Conservation (phyloP, 2,113 vertebrate species). For the Hippocampus mohnikei region DNA sequence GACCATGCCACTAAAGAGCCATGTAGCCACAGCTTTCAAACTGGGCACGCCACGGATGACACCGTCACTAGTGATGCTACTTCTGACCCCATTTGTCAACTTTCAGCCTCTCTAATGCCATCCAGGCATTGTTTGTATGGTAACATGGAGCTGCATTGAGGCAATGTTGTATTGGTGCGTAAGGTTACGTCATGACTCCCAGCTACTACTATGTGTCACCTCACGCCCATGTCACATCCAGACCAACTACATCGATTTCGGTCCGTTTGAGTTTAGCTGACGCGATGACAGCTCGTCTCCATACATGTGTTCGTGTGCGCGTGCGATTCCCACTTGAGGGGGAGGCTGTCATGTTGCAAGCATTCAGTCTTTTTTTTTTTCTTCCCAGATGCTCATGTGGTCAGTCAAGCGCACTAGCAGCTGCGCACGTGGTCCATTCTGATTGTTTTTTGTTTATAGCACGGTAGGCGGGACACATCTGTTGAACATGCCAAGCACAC, state of each 20-base stretch:
- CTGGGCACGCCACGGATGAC: neutral
- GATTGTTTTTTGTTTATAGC: too few species aligned
- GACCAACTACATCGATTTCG: neutral
- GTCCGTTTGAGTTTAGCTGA: slow-evolving; percentile 8
- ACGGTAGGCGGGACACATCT: neutral
- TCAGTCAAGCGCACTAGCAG: slow-evolving; percentile 1
- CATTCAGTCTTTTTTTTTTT: neutral
- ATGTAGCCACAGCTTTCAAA: neutral
- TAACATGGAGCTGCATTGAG: neutral
- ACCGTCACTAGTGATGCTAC: neutral
- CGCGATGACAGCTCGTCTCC: slow-evolving; percentile 16
- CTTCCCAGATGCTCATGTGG: neutral
- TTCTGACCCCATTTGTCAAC: neutral
- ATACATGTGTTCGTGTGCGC: slow-evolving; percentile 21
- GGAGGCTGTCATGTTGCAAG: slow-evolving; percentile 24
- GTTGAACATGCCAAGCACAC: neutral
- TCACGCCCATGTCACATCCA: neutral
- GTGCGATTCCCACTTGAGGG: slow-evolving; percentile 22
- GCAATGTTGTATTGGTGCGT: neutral
- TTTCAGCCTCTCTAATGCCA: too few species aligned
- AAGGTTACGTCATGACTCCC: neutral
- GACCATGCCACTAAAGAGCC: neutral
- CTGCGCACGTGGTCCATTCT: neutral
- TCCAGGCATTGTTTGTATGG: neutral
- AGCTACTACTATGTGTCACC: neutral